Evolutionary conservation across 2,113 vertebrate genomes (phyloP).

Genomic region (Eptesicus fuscus): DNA sequence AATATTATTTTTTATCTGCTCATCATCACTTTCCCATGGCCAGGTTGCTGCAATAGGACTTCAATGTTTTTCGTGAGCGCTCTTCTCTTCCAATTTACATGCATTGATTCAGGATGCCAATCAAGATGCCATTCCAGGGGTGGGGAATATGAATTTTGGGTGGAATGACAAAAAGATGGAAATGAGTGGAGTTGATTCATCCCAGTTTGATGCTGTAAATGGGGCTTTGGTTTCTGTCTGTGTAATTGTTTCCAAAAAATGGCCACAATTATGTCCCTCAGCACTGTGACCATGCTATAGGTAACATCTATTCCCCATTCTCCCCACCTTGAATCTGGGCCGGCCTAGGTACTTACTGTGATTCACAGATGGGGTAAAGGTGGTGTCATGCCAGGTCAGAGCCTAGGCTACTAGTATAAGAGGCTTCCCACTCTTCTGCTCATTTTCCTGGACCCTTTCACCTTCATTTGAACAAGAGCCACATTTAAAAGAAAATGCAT

Average conservation of each 20-base stretch:
- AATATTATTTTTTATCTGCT: neutral
- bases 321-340: neutral
- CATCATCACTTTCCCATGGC: neutral
- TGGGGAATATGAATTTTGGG: neutral
- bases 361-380: too few relatives aligned
- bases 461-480: neutral
- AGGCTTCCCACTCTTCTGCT: neutral
- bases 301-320: neutral
- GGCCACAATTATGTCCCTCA: neutral
- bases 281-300: neutral
- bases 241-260: neutral
- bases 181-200: neutral
- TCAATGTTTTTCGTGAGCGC: neutral
- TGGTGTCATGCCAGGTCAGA: neutral
- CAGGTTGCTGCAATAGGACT: neutral
- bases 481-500: neutral
- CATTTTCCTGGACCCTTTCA: neutral
- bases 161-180: neutral
- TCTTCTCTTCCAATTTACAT: neutral
- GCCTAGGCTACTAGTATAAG: neutral
- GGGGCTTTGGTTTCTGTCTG: neutral
- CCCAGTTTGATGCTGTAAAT: neutral
- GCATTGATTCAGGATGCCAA: neutral
- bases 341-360: neutral
- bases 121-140: neutral